Evolutionary conservation across 2,113 vertebrate genomes (phyloP), one percentile per base, ranked within the genome.

Genomic region (Chaetodon auriga): DNA sequence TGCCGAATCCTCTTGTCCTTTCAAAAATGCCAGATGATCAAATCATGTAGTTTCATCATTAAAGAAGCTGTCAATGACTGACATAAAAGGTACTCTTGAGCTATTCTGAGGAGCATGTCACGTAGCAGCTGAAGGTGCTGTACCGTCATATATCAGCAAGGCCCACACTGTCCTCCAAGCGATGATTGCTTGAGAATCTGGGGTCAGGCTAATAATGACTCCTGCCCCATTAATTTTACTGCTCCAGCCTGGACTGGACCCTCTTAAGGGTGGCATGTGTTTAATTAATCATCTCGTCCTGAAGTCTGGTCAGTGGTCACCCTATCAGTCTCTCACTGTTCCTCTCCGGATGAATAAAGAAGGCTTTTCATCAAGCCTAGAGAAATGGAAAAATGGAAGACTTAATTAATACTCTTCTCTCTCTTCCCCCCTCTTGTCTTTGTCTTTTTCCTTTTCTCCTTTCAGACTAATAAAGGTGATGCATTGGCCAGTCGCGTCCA

Each of bases 401-500:
- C 53, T 76, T 90, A 87, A 90, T 89, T 90, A 87, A 91, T 84
- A 64, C 63, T 54, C 78, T 76, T 85, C 46, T 79, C 69, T 84
- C 65, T 75, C 70, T 54, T 62, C 54, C 70, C 68, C 55, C 58
- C 53, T 74, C 53, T 23, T 63, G 66, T 78, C 76, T 75, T 54
- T 84, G 78, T 60, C 48, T 65, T 61, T 62, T 83, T 83, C 14
- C 62, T 64, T 57, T 53, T 73, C 46, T 75, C 62, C 35, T 49
- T 69, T 62, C 89, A 98, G 97, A 99, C 97, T 87, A 98, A 96
- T 95, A 98, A 97, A 96, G 97, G 97, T 0, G 97, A 98, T 58
- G 97, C 97, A n/a, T 94, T 98, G 94, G 97, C 97, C 89, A 98
- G 94, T 91, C 96, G 97, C 61, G 97, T 98, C 88, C 97, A 99